Evolutionary conservation across 2,797 vertebrate genomes (phyloP).

Genomic region (Helostoma temminkii): DNA sequence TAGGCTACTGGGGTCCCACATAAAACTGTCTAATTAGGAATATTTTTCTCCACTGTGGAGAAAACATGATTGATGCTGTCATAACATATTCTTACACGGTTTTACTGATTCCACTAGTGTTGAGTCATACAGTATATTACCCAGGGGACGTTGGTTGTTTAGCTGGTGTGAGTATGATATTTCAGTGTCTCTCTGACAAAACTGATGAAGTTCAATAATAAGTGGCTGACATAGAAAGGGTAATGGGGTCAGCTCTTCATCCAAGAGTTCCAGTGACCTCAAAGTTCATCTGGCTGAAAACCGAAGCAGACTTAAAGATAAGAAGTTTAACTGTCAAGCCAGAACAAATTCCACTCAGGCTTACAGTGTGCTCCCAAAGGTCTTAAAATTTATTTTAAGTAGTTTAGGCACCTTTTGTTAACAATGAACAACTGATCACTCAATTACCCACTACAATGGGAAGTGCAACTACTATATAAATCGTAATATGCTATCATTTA

Average conservation of each 20-base stretch:
- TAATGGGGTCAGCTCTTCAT: conserved; percentile 26
- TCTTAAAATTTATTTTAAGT: neutral
- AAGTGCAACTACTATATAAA: neutral
- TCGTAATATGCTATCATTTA: neutral
- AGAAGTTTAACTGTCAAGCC: conserved; percentile 40
- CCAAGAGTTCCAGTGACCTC: conserved; percentile 37
- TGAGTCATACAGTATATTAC: neutral
- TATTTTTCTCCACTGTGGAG: conserved; percentile 25
- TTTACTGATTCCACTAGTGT: neutral
- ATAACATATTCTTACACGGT: conserved; percentile 12
- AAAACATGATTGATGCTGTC: conserved; percentile 15
- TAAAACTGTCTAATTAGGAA: conserved; percentile 24
- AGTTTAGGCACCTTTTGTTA: neutral
- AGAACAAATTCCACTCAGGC: conserved; percentile 15
- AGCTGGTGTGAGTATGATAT: neutral
- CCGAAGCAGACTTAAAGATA: conserved; percentile 41
- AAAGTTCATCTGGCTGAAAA: conserved; percentile 45
- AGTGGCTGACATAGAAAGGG: neutral
- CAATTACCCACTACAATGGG: neutral
- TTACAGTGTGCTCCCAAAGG: neutral
- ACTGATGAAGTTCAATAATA: conserved; percentile 16
- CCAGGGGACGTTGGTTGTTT: no score
- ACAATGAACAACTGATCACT: neutral
- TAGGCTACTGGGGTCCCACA: conserved; percentile 12
- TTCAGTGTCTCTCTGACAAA: neutral